Base-by-base conservation (phyloP, 1,140 invertebrate genomes). In the Pseudomyrmex dendroicus region DNA sequence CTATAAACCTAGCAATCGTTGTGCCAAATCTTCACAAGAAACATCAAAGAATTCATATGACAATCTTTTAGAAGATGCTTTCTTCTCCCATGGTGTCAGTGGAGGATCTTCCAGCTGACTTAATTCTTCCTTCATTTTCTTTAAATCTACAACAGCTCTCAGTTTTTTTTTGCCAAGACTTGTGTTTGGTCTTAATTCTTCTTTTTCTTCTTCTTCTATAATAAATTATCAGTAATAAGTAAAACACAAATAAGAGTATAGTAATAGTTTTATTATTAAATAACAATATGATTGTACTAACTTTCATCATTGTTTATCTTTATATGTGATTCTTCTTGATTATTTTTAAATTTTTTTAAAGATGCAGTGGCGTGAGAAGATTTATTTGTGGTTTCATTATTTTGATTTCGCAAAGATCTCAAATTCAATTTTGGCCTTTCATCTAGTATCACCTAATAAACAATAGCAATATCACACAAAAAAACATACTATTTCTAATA, bases 1-100 rank as follows among this genome's bases (percentile, higher is more conserved):
- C 13, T 89, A 52, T 95, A n/a, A 17, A 85, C 96, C 96, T n/a
- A 97, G 92, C 13, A 97, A 90, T 85, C 92, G 93, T 84, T 95
- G 94, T 10, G 96, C 96, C 83, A 97, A 87, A 20, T 94, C 91
- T 87, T 93, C 88, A 85, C 95, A 95, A 1, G 92, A 87, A 15
- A 85, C 74, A 89, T 95, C 84, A 83, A 91, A 95, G 88, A 95
- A 95, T 54, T 90, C 87, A 54, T 87, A 91, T n/a, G 82, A 64
- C 4, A 94, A 62, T 85, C 92, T 89, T 10, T 73, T 82, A 4
- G 89, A 83, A 73, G 85, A 86, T n/a, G 93, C 77, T 82, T 91
- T 15, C 83, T 89, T 92, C 52, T 94, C 93, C 84, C 84, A 82
- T 4, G 62, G 54, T 54, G 90, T 93, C 12, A 73, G 1, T 22